Base-by-base conservation (phyloP, 2,797 vertebrate genomes). In the Chelmon rostratus region DNA sequence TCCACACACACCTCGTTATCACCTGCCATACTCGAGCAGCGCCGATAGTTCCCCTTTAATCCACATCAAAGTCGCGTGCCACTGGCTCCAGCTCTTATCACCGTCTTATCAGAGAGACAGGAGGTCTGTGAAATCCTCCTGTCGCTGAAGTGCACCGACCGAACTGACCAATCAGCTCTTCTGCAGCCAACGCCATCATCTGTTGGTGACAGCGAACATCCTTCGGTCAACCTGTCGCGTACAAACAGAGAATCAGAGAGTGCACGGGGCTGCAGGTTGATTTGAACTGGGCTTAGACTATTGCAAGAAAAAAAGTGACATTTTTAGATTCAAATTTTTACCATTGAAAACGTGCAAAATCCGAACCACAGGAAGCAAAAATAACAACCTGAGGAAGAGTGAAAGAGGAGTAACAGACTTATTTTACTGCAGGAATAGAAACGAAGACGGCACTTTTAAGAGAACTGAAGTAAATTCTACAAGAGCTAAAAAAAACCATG, bases 61-160 rank as follows among this genome's bases (percentile, higher is more conserved):
- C 74, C 68, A 65, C 79, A 68, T 85, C 68, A 67, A 58, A 81
- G 79, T 73, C 31, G 3, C 0, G 46, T 50, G 66, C 62, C 76
- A 5, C 53, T 18, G 64, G 42, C 69, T 72, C 47, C 3, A 1
- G 40, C 38, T 82, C 61, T 58, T 84, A 79, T 84, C 76, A 3
- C 0, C 1, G 13, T 1, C 25, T 73, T 76, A 78, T 84, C 81
- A 21, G 46, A 33, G n/a, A 37, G 62, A 8, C 33, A 53, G 69
- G 40, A 76, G 58, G 23, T 59, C 83, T 58, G 70, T 59, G 46
- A 78, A 79, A 58, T 77, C 78, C 62, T 63, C 23, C 71, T 1
- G 57, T 61, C 85, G 56, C 19, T 70, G 67, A 72, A 53, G 66
- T 38, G 6, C 56, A 11, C 15, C 5, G 16, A 12, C 25, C 18